These are phyloP conservation scores for Cheilosia grossa DNA, from an alignment of 2,888 invertebrate genomes.

Conservation along the genomic window DNA sequence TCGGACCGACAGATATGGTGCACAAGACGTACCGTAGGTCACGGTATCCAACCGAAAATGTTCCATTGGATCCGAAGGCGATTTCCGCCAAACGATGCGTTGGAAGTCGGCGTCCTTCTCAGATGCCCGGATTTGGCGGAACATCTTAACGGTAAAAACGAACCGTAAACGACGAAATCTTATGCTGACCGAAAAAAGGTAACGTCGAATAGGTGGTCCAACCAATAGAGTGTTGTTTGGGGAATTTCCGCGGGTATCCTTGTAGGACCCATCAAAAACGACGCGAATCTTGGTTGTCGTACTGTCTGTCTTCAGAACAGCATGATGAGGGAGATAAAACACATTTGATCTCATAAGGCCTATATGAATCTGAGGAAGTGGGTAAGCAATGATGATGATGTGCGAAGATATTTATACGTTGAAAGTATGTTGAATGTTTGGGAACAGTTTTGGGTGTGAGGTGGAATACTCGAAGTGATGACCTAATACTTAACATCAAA, in stretches of 20 bases:
- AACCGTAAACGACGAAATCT: constrained; percentile 13
- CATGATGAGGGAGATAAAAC: constrained; percentile 11
- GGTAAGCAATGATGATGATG: too few species aligned
- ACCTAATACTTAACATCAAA: too few species aligned
- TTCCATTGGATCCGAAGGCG: not conserved
- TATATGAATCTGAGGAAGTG: too few species aligned
- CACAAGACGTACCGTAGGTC: not conserved
- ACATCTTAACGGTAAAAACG: constrained; percentile 28
- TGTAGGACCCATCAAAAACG: not conserved
- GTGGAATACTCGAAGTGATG: too few species aligned
- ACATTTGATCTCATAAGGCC: not conserved
- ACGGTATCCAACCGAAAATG: not conserved
- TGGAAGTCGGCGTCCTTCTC: not conserved
- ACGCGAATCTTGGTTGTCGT: not conserved
- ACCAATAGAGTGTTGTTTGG: constrained; percentile 5
- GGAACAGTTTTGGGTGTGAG: too few species aligned
- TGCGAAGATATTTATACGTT: too few species aligned
- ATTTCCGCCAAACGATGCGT: constrained; percentile 18
- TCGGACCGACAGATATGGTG: not conserved
- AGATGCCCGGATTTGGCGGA: constrained; percentile 15
- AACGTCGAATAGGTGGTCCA: constrained; percentile 13
- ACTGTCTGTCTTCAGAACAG: constrained; percentile 14
- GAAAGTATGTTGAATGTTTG: too few species aligned
- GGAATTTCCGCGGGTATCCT: constrained; percentile 1
- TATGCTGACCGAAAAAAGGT: constrained; percentile 5